These are phyloP conservation scores for Leguminivora glycinivorella DNA, from an alignment of 1,140 invertebrate genomes.

Conservation along the genomic window DNA sequence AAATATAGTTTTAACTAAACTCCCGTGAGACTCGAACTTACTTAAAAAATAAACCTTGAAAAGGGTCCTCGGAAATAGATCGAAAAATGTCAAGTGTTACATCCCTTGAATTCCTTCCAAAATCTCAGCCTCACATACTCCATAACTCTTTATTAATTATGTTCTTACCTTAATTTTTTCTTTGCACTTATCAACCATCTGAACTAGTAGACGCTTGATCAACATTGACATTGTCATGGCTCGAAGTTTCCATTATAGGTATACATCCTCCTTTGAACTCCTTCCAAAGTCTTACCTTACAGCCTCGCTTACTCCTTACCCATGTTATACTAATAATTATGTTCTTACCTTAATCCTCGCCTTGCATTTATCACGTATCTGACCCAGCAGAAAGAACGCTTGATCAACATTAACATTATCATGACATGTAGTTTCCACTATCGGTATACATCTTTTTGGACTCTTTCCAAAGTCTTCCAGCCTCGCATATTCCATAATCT, in stretches of 20 bases:
- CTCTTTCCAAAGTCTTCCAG: constrained; percentile 94
- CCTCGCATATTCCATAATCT: constrained; percentile 93
- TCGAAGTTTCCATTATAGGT: constrained; percentile 95
- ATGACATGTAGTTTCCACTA: constrained; percentile 97
- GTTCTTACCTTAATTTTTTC: constrained; percentile 79
- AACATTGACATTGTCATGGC: constrained; percentile 98
- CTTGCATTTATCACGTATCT: constrained; percentile 90
- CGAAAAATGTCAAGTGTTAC: too few relatives aligned
- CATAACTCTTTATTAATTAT: too few relatives aligned
- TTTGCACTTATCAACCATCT: constrained; percentile 90
- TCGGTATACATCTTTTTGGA: constrained; percentile 91
- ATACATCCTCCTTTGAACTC: too few relatives aligned
- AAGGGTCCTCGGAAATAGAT: too few relatives aligned
- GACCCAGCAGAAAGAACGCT: constrained; percentile 94
- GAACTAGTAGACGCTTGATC: constrained; percentile 93
- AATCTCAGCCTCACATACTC: too few relatives aligned
- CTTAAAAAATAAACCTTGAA: too few relatives aligned
- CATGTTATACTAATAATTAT: too few relatives aligned
- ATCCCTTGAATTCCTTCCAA: too few relatives aligned
- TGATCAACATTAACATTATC: constrained; percentile 98
- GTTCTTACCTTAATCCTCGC: constrained; percentile 79
- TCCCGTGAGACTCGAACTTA: too few relatives aligned
- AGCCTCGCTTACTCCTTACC: too few relatives aligned
- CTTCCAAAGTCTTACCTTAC: too few relatives aligned
- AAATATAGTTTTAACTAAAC: background rate